Percentiles rank a stretch among this genome's conserved stretches.
Conservation (phyloP, 2,113 vertebrate species). For the Naja naja region DNA sequence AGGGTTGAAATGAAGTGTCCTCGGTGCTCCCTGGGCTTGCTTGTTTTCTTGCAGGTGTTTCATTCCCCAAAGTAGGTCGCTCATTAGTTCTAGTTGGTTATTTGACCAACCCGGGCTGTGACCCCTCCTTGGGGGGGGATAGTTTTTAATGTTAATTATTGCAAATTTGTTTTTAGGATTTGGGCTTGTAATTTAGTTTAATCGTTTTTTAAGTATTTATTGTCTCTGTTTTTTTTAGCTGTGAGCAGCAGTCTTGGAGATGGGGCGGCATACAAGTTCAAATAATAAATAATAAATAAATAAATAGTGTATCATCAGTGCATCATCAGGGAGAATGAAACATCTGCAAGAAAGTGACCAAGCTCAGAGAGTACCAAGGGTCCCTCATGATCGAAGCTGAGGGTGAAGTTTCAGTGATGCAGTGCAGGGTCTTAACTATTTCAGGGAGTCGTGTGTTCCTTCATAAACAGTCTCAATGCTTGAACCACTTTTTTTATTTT, state of each 20-base stretch:
- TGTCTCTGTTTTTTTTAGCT: too few relatives aligned
- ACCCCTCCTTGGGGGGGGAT: too few relatives aligned
- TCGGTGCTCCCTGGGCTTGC: not conserved
- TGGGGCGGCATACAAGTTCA: too few relatives aligned
- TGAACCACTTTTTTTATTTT: conserved; percentile 38
- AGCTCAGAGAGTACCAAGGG: not conserved
- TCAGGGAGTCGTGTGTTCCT: not conserved
- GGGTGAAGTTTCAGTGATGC: not conserved
- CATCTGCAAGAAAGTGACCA: not conserved
- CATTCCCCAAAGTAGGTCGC: not conserved
- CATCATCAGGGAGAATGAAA: not conserved
- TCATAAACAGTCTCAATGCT: conserved; percentile 16
- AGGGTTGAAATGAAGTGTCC: not conserved
- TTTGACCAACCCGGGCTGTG: too few relatives aligned
- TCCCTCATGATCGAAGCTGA: not conserved
- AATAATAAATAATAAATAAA: too few relatives aligned
- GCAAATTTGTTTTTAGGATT: too few relatives aligned
- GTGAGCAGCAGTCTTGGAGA: too few relatives aligned
- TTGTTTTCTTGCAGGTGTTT: not conserved
- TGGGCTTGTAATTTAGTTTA: too few relatives aligned
- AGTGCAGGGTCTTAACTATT: not conserved
- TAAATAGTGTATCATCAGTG: not conserved
- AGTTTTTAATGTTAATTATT: too few relatives aligned
- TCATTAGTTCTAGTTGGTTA: not conserved
- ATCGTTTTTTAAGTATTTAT: too few relatives aligned